Evolutionary conservation across 2,888 invertebrate species (phyloP), one percentile per base, ranked within the genome.

Genomic region (Acrocera orbiculus): DNA sequence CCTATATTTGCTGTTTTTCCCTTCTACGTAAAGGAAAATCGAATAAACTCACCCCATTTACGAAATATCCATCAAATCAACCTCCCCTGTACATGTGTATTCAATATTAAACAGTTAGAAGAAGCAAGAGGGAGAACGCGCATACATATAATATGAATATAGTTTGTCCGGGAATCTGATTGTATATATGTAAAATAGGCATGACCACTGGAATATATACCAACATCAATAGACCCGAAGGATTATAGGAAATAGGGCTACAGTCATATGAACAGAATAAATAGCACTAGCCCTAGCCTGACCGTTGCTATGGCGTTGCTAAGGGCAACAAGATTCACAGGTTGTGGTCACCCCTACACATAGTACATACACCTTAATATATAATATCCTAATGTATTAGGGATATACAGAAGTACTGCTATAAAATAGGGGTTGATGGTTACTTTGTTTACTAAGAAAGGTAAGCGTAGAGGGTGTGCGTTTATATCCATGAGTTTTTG

Each of bases 231-330:
- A 19, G 19, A 5, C 2, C 19, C 8, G 8, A 19, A 19, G 19
- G 6, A 19, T 5, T 7, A 19, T 7, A 5, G 8, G 19, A 19
- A 19, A 8, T 7, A n/a, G n/a, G n/a, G n/a, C n/a, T n/a, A n/a
- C n/a, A n/a, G n/a, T n/a, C n/a, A 22, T 22, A 22, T 22, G 10
- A 3, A 22, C 8, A n/a, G 22, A 4, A 4, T 3, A 22, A 10
- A 22, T 7, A 22, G 22, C 4, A 33, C 28, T 38, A 38, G 36
- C 36, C 38, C 17, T 24, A 40, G 40, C 37, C 40, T 39, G 43
- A 43, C 43, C 43, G 43, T 43, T 43, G 43, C 43, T 41, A 50
- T 49, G 49, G 50, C 51, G 50, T 49, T 47, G 52, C 52, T 53
- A 53, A 49, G 52, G 50, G 53, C 50, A 45, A 41, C 38, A 35